Percentiles rank a stretch among this genome's conserved stretches.
Conservation (phyloP, 2,888 invertebrate genomes). For the Epinotia bilunana region DNA sequence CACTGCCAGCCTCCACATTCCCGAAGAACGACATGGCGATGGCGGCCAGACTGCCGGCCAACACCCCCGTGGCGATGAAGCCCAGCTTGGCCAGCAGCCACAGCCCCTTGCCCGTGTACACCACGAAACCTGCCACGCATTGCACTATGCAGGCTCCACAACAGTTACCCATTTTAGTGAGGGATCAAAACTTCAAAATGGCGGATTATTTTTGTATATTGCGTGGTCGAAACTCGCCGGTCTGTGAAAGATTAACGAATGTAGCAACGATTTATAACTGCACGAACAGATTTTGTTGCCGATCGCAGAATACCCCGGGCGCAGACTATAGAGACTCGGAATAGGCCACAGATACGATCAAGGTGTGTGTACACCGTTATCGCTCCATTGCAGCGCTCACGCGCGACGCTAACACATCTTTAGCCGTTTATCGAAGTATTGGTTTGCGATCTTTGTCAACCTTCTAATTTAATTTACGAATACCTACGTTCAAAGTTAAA, state of each 20-base stretch:
- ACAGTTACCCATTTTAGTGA: constrained; percentile 11
- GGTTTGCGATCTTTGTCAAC: no score
- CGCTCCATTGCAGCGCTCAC: no score
- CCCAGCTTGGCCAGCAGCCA: constrained; percentile 17
- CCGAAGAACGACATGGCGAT: constrained; percentile 17
- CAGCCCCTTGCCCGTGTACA: constrained; percentile 14
- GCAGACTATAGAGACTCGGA: background rate
- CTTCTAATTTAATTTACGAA: no score
- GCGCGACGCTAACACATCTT: no score
- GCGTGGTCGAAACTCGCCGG: background rate
- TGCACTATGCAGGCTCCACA: constrained; percentile 13
- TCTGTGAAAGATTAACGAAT: background rate
- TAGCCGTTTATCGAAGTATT: no score
- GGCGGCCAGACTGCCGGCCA: constrained; percentile 7
- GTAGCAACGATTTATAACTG: background rate
- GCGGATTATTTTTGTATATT: background rate
- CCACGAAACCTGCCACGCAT: constrained; percentile 4
- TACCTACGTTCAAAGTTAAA: no score
- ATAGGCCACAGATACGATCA: background rate
- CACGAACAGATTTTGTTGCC: no score
- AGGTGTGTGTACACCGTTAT: background rate
- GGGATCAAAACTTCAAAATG: background rate
- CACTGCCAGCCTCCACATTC: constrained; percentile 9
- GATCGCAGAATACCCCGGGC: background rate
- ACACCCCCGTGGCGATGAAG: constrained; percentile 8